Evolutionary conservation across 2,113 vertebrate species (phyloP).

Genomic region (Zosterops borbonicus): DNA sequence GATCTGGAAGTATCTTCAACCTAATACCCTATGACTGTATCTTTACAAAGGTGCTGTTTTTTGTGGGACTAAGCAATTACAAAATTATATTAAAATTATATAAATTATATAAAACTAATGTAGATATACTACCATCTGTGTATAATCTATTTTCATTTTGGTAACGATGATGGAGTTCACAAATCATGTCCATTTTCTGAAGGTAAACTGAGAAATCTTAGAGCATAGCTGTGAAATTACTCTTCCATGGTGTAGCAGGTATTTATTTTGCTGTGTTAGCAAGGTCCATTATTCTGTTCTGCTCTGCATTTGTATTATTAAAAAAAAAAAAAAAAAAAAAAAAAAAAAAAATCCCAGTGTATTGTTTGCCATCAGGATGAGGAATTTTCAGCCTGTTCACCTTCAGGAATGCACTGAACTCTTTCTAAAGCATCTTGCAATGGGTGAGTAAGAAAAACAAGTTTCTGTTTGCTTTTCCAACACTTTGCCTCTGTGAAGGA

Average conservation of each 20-base stretch:
- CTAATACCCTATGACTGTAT: background rate
- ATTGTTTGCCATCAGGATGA: background rate
- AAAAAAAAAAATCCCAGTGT: background rate
- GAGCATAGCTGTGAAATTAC: background rate
- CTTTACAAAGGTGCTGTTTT: background rate
- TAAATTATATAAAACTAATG: background rate
- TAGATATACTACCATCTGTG: background rate
- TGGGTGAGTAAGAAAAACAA: background rate
- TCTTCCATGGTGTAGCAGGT: background rate
- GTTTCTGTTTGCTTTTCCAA: background rate
- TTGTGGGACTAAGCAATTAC: background rate
- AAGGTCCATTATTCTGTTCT: background rate
- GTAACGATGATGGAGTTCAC: background rate
- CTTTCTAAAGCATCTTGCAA: background rate
- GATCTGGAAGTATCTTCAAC: background rate
- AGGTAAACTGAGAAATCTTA: background rate
- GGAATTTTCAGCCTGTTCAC: background rate
- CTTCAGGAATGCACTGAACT: background rate
- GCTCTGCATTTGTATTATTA: background rate
- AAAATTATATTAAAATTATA: background rate
- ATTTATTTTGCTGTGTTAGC: background rate
- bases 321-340: background rate
- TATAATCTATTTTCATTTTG: background rate
- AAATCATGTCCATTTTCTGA: background rate
- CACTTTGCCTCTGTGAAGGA: background rate